phyloP scores from a whole-genome alignment of 1,140 invertebrate species.

The Drosophila arawakana region DNA sequence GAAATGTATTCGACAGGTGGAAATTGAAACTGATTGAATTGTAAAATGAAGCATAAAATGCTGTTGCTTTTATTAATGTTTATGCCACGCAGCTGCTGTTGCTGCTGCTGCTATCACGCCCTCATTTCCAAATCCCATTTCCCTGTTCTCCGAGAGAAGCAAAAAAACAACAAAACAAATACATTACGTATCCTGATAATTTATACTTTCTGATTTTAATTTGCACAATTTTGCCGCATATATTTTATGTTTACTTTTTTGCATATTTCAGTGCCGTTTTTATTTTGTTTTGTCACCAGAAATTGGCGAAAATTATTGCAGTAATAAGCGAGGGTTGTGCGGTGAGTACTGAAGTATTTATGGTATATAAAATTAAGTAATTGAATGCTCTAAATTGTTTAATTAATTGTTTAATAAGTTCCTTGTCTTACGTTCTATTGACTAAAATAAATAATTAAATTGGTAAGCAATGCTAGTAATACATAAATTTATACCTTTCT shows the following conservation, averaged over 20 bases:
- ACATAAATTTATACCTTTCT: no score
- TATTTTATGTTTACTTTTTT: constrained; percentile 65
- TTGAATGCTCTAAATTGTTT: neutral
- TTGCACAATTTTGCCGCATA: constrained; percentile 62
- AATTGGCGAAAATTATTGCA: constrained; percentile 49
- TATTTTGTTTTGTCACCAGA: constrained; percentile 53
- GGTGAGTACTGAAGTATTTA: neutral
- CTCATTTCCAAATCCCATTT: constrained; percentile 14
- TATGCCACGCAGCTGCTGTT: constrained; percentile 54
- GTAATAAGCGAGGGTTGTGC: constrained; percentile 34
- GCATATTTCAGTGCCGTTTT: constrained; percentile 45
- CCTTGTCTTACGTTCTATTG: no score
- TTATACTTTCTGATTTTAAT: constrained; percentile 79
- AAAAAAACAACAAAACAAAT: neutral
- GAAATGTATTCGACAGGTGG: constrained; percentile 81
- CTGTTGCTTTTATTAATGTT: constrained; percentile 45
- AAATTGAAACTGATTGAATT: constrained; percentile 82
- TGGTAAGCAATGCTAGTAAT: no score
- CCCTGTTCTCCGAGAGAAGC: constrained; percentile 1
- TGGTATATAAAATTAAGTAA: no score
- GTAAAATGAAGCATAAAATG: constrained; percentile 78
- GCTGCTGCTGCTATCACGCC: constrained; percentile 50
- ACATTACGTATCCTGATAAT: constrained; percentile 49
- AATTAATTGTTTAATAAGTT: no score
- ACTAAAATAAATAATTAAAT: no score